Evolutionary conservation across 2,113 vertebrate species (phyloP).

Genomic region (Plecotus auritus): DNA sequence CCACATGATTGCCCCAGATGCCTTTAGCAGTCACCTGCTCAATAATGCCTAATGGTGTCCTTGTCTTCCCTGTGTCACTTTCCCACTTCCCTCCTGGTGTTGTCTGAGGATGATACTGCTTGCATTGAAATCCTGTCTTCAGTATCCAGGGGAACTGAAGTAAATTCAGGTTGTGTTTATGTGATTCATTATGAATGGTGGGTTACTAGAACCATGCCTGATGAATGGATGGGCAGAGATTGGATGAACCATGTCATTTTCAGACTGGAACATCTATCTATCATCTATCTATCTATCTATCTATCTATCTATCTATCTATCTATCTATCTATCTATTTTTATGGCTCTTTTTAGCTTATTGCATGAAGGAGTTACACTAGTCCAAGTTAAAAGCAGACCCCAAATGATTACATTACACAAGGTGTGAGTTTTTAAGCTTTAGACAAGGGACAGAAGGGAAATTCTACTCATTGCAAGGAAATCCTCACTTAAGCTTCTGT

Average conservation of each 20-base stretch:
- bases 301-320: background rate
- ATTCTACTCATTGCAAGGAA: constrained; percentile 79
- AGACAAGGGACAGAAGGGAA: constrained; percentile 78
- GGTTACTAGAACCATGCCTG: background rate
- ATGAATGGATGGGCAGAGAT: background rate
- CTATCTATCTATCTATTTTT: background rate
- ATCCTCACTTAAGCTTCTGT: constrained; percentile 80
- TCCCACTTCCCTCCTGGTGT: background rate
- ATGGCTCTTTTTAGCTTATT: constrained; percentile 86
- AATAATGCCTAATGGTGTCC: background rate
- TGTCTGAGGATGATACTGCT: background rate
- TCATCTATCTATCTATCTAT: background rate
- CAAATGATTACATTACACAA: constrained; percentile 82
- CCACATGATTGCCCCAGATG: background rate
- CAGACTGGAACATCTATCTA: background rate
- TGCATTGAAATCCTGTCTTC: background rate
- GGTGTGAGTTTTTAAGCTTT: constrained; percentile 83
- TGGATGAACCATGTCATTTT: background rate
- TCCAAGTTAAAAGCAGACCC: constrained; percentile 80
- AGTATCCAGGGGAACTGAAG: background rate
- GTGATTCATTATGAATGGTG: background rate
- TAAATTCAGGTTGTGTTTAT: background rate
- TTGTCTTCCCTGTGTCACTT: background rate
- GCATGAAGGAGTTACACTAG: constrained; percentile 83
- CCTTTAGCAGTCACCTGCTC: background rate